These are phyloP conservation scores for Eupithecia dodoneata DNA, from an alignment of 2,888 invertebrate species.

Conservation along the genomic window DNA sequence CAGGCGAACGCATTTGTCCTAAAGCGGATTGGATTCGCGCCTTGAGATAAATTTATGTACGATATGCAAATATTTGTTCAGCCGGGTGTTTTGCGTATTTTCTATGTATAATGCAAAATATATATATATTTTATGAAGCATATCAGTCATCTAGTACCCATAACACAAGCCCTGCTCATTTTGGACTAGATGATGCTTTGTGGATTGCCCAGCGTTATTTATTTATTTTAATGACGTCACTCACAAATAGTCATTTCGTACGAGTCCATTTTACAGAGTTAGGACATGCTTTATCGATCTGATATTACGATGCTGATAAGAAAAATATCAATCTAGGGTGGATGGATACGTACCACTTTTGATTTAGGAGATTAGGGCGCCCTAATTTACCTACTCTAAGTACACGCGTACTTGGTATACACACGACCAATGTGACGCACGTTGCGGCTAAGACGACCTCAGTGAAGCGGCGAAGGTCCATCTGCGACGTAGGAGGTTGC, in stretches of 20 bases:
- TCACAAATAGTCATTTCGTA: not conserved
- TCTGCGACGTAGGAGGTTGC: not conserved
- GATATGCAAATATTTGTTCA: too few species aligned
- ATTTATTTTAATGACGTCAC: too few species aligned
- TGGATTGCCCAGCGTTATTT: too few species aligned
- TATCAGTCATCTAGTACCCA: too few species aligned
- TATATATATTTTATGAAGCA: too few species aligned
- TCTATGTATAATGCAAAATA: too few species aligned
- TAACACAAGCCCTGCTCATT: too few species aligned
- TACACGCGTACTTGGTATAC: not conserved
- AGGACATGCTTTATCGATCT: not conserved
- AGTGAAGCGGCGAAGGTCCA: not conserved
- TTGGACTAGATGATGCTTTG: too few species aligned
- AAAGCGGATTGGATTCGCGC: too few species aligned
- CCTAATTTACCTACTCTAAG: not conserved
- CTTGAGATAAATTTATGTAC: too few species aligned
- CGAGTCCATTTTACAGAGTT: not conserved
- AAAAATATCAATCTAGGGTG: not conserved
- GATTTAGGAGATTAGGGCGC: not conserved
- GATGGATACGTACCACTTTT: not conserved
- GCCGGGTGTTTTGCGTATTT: too few species aligned
- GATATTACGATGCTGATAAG: conserved; percentile 1
- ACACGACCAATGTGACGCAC: not conserved
- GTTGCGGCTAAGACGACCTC: not conserved
- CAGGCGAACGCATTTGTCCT: too few species aligned